Conservation (phyloP, 2,888 invertebrate genomes). For the Philereme transversata region DNA sequence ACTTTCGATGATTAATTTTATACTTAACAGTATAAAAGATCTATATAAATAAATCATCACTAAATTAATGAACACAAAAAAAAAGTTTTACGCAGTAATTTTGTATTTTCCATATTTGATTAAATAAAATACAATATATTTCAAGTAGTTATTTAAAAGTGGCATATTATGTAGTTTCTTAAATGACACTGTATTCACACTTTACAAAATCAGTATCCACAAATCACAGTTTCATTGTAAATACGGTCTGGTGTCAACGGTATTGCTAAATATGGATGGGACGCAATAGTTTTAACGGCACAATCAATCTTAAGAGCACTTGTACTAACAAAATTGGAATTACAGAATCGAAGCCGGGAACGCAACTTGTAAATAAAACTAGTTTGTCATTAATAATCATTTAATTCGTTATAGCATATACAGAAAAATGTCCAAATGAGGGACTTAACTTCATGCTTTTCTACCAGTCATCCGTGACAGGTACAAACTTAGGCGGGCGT, state of each 20-base stretch:
- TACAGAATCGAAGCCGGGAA: slow-evolving; percentile 1
- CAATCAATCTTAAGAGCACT: slow-evolving; percentile 48
- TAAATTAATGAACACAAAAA: too few relatives aligned
- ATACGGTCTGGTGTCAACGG: slow-evolving; percentile 29
- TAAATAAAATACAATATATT: too few relatives aligned
- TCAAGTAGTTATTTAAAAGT: not conserved
- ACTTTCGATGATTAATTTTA: not conserved
- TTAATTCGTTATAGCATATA: too few relatives aligned
- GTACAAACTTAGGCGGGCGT: too few relatives aligned
- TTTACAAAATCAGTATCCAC: slow-evolving; percentile 37
- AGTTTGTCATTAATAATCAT: too few relatives aligned
- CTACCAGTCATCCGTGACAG: too few relatives aligned
- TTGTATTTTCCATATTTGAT: too few relatives aligned
- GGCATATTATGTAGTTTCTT: slow-evolving; percentile 46
- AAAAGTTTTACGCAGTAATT: too few relatives aligned
- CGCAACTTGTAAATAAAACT: not conserved
- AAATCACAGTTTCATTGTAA: slow-evolving; percentile 31
- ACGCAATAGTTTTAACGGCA: slow-evolving; percentile 39
- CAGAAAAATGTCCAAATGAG: too few relatives aligned
- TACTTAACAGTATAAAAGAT: too few relatives aligned
- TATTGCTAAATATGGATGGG: slow-evolving; percentile 9
- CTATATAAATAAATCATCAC: too few relatives aligned
- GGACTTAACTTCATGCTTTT: too few relatives aligned
- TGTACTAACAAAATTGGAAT: slow-evolving; percentile 47
- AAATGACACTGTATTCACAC: slow-evolving; percentile 20